These are phyloP conservation scores for Pteropus rufus DNA, from an alignment of 2,797 vertebrate species.

Conservation along the genomic window DNA sequence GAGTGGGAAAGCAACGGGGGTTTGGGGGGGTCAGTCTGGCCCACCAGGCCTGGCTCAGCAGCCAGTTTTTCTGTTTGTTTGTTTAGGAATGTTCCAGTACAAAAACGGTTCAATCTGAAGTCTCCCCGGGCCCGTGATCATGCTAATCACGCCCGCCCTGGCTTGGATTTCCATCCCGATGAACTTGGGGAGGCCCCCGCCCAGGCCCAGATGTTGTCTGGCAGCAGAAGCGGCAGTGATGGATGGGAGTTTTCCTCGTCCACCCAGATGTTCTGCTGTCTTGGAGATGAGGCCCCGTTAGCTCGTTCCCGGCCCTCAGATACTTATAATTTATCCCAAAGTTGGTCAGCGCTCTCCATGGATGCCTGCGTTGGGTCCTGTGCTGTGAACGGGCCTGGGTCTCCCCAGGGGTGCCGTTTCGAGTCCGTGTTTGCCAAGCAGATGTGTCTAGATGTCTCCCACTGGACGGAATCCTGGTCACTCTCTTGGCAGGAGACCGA, in stretches of 20 bases:
- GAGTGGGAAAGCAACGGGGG: neutral
- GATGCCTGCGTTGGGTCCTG: fast-evolving
- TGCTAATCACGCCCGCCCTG: neutral
- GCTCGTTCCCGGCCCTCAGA: neutral
- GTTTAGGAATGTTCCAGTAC: slow-evolving; percentile 59
- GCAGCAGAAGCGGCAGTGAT: neutral
- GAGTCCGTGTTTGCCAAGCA: neutral
- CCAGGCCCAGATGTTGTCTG: slow-evolving; percentile 24
- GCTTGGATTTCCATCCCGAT: neutral
- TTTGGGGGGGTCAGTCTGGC: neutral
- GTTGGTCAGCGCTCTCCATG: fast-evolving
- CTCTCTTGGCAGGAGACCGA: slow-evolving; percentile 69
- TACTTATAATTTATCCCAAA: fast-evolving
- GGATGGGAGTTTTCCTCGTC: neutral
- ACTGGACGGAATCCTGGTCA: slow-evolving; percentile 45
- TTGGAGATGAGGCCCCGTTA: neutral
- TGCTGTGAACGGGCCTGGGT: neutral
- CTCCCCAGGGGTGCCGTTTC: neutral
- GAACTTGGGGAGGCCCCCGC: slow-evolving; percentile 40
- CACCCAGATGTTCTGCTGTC: slow-evolving; percentile 44
- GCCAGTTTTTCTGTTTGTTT: slow-evolving; percentile 49
- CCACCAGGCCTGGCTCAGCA: neutral
- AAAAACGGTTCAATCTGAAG: neutral
- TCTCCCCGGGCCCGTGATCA: slow-evolving; percentile 19
- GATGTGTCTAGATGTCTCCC: neutral